Conservation (phyloP, 2,113 vertebrate species). For the Ptychochromis oligacanthus region DNA sequence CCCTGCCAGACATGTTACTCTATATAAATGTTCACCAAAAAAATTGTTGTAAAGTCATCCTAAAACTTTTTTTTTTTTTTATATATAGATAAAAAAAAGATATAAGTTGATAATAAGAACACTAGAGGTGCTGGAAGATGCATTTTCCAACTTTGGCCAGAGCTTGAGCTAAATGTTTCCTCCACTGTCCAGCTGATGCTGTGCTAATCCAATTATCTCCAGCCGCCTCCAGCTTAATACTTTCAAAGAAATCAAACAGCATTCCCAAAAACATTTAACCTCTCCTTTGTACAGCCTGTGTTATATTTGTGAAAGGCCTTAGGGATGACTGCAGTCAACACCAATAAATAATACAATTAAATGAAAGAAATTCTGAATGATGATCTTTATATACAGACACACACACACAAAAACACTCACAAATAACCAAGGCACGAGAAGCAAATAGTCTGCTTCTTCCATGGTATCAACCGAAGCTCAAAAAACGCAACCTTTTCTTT, state of each 20-base stretch:
- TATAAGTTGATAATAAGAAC: neutral
- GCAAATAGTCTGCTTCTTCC: neutral
- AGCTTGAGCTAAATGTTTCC: neutral
- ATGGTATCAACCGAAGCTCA: neutral
- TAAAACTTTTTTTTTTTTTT: neutral
- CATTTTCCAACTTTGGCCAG: neutral
- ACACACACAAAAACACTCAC: neutral
- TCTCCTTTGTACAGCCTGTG: neutral
- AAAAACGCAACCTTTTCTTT: neutral
- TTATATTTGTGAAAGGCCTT: neutral
- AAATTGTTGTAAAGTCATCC: neutral
- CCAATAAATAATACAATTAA: neutral
- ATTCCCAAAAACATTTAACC: slow-evolving; percentile 3
- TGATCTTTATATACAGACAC: neutral
- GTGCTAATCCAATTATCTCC: neutral
- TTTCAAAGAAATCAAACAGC: neutral
- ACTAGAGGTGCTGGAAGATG: neutral
- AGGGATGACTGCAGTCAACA: neutral
- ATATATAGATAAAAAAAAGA: neutral
- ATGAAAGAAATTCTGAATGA: neutral
- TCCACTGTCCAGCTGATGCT: slow-evolving; percentile 1
- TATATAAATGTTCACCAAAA: neutral
- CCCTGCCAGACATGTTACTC: neutral
- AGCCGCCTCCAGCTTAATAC: neutral
- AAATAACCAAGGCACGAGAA: neutral